Conservation (phyloP, 2,888 invertebrate genomes). For the Coenonympha glycerion region DNA sequence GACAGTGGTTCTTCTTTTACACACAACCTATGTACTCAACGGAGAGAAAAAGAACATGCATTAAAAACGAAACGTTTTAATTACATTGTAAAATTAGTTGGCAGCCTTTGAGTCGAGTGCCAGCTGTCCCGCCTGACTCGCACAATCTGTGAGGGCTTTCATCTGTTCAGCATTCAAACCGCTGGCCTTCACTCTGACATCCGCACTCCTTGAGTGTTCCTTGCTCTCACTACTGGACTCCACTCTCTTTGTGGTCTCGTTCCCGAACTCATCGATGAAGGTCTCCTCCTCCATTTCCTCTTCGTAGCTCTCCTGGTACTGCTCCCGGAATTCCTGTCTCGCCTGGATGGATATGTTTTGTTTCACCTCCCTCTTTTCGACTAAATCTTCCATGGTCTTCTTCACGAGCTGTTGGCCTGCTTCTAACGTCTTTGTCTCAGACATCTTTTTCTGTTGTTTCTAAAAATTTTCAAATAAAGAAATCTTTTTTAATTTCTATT, state of each 20-base stretch:
- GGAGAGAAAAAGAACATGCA: background rate
- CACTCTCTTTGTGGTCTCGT: conserved; percentile 62
- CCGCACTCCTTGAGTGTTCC: conserved; percentile 68
- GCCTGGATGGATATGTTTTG: conserved; percentile 66
- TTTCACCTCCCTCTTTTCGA: conserved; percentile 59
- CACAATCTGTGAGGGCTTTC: conserved; percentile 68
- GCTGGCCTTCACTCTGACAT: conserved; percentile 67
- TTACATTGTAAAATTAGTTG: conserved; percentile 56
- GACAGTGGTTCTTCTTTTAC: background rate
- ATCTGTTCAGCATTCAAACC: conserved; percentile 67
- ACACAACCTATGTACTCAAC: background rate
- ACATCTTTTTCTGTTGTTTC: conserved; percentile 41
- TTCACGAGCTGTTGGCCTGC: conserved; percentile 69
- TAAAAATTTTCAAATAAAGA: conserved; percentile 17
- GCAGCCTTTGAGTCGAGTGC: conserved; percentile 68
- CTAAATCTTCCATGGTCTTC: conserved; percentile 66
- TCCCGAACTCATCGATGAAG: conserved; percentile 63
- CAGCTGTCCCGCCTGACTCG: conserved; percentile 68
- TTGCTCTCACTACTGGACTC: conserved; percentile 71
- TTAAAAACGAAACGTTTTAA: conserved; percentile 19
- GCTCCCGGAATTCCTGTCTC: conserved; percentile 69
- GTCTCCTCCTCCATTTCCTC: conserved; percentile 72
- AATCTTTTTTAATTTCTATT: background rate
- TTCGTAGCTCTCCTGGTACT: conserved; percentile 66
- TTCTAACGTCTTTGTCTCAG: conserved; percentile 58